phyloP scores from a whole-genome alignment of 1,140 invertebrate species.

The Dolichoris vasculosae region DNA sequence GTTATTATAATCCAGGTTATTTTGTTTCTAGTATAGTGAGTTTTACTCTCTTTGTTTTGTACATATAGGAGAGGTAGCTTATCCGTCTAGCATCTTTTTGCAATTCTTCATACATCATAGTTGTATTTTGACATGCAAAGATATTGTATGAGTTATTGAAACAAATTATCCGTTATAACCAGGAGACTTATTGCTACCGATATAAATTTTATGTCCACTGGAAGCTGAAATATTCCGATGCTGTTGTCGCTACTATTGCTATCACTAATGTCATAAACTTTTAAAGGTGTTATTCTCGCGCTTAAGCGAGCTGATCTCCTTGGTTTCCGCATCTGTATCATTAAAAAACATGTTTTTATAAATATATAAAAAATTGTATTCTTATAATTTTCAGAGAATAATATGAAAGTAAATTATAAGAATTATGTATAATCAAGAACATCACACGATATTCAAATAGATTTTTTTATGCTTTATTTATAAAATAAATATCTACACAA shows the following conservation, averaged over 20 bases:
- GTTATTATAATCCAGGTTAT: neutral
- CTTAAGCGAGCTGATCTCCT: neutral
- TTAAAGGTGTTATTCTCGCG: neutral
- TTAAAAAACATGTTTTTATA: neutral
- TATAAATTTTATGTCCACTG: neutral
- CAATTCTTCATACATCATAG: neutral
- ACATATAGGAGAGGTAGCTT: slow-evolving; percentile 22
- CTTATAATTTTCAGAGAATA: neutral
- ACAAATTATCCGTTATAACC: neutral
- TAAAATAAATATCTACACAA: no score
- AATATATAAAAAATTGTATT: neutral
- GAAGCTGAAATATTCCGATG: neutral
- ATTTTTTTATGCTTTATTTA: no score
- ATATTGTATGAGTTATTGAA: neutral
- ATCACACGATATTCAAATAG: neutral
- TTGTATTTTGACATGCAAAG: neutral
- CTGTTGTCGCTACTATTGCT: neutral
- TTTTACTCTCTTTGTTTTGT: slow-evolving; percentile 3
- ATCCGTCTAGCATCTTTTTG: slow-evolving; percentile 21
- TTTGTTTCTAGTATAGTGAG: neutral
- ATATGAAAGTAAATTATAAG: no score
- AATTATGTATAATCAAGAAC: neutral
- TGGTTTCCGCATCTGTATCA: slow-evolving; percentile 27
- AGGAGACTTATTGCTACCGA: neutral
- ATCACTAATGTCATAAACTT: neutral